Conservation (phyloP, 2,797 vertebrate genomes). For the Silurus lanzhouensis region DNA sequence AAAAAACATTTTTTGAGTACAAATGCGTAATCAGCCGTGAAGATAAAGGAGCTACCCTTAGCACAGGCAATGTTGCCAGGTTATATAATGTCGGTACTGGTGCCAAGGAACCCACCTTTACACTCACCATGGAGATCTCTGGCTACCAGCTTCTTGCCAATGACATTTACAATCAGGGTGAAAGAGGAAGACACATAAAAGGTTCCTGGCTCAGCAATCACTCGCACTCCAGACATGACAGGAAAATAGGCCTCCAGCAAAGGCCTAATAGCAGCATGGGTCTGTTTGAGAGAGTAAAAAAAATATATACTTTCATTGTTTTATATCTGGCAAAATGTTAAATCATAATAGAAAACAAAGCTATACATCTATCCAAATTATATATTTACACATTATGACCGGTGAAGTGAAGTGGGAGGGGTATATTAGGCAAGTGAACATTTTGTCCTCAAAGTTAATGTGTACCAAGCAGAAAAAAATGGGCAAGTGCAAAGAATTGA, state of each 20-base stretch:
- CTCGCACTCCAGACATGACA: constrained; percentile 83
- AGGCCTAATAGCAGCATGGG: constrained; percentile 85
- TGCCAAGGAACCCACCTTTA: constrained; percentile 71
- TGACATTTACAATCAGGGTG: constrained; percentile 90
- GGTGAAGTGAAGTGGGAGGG: too few relatives aligned
- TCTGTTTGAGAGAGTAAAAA: constrained; percentile 65
- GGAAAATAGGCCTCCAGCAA: constrained; percentile 91
- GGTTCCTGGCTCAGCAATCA: constrained; percentile 91
- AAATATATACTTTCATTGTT: not conserved
- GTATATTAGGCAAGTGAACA: too few relatives aligned
- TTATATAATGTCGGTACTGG: not conserved
- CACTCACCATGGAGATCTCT: constrained; percentile 78
- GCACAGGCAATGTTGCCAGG: not conserved
- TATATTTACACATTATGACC: too few relatives aligned
- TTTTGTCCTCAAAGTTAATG: too few relatives aligned
- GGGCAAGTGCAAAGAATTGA: too few relatives aligned
- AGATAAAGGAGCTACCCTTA: too few relatives aligned
- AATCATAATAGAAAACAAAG: not conserved
- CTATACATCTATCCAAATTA: too few relatives aligned
- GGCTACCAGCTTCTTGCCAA: constrained; percentile 86
- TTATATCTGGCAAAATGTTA: not conserved
- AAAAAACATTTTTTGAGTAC: not conserved
- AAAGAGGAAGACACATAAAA: constrained; percentile 95
- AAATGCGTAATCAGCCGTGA: not conserved
- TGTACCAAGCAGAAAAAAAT: too few relatives aligned